A percentile compares a stretch with the other conserved stretches of the same genome.
These are phyloP conservation scores for Elegia similella DNA, from an alignment of 2,888 invertebrate species.

Conservation along the genomic window DNA sequence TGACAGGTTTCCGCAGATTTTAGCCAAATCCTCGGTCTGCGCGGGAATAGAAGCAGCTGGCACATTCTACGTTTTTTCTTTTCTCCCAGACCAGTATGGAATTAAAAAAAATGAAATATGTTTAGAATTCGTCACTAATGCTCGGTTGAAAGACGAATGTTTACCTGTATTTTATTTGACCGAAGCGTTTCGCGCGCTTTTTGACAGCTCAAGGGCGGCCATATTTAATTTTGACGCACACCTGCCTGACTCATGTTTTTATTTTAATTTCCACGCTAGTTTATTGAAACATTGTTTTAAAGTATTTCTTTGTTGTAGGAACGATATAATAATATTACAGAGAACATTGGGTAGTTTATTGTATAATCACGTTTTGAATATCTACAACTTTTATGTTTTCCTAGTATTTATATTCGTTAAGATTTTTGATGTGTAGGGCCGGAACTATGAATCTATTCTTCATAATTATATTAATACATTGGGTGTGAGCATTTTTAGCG, in stretches of 20 bases:
- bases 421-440: no score
- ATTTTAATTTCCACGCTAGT: conserved; percentile 16
- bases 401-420: no score
- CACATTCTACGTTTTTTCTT: no score
- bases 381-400: not conserved
- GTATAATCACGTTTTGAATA: not conserved
- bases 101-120: no score
- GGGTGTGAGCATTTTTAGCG: no score
- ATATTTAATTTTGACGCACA: conserved; percentile 51
- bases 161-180: conserved; percentile 10
- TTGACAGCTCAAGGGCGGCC: conserved; percentile 51
- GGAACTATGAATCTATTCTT: no score
- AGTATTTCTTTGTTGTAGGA: not conserved
- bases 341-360: not conserved
- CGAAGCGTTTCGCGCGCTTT: conserved; percentile 39
- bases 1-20: no score
- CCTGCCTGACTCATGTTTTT: conserved; percentile 30
- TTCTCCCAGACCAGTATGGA: no score
- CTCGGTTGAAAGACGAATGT: not conserved
- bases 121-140: not conserved
- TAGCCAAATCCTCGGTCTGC: no score
- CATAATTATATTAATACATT: no score
- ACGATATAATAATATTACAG: not conserved
- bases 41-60: no score
- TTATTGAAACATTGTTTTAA: conserved; percentile 2